Conservation (phyloP, 2,113 vertebrate species). For the Pagrus major region DNA sequence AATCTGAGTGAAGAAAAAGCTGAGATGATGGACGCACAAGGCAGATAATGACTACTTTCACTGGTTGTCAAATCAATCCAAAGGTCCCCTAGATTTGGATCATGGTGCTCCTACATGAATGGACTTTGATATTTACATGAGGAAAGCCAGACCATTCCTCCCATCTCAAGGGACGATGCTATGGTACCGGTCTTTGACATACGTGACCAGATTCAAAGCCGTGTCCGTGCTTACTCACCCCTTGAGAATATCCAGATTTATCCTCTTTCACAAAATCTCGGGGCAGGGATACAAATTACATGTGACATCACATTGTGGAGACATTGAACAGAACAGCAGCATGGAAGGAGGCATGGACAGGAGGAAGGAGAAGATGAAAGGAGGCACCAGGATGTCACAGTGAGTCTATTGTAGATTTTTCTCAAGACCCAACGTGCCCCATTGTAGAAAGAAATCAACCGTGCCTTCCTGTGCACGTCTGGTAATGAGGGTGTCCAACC, state of each 20-base stretch:
- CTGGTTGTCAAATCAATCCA: conserved; percentile 34
- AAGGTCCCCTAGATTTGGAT: conserved; percentile 11
- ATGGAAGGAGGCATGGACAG: conserved; percentile 38
- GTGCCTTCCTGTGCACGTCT: conserved; percentile 63
- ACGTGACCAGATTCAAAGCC: conserved; percentile 40
- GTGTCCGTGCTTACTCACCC: conserved; percentile 22
- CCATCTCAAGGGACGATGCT: conserved; percentile 45
- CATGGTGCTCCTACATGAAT: conserved; percentile 22
- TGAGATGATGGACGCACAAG: conserved; percentile 27
- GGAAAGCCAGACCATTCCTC: conserved; percentile 54
- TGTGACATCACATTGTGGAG: conserved; percentile 65
- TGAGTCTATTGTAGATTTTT: conserved; percentile 63
- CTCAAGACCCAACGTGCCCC: conserved; percentile 46
- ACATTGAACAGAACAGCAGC: conserved; percentile 65
- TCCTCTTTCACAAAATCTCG: conserved; percentile 59
- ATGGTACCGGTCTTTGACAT: conserved; percentile 51
- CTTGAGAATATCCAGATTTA: conserved; percentile 67
- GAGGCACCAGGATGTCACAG: conserved; percentile 62
- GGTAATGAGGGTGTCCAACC: conserved; percentile 71
- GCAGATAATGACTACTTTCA: conserved; percentile 41
- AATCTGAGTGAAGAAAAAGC: conserved; percentile 41
- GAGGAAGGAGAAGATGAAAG: conserved; percentile 64
- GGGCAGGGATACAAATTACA: conserved; percentile 65
- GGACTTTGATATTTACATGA: conserved; percentile 58
- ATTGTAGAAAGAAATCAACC: conserved; percentile 63